Evolutionary conservation across 2,888 invertebrate species (phyloP).

Genomic region (Cloeon dipterum): DNA sequence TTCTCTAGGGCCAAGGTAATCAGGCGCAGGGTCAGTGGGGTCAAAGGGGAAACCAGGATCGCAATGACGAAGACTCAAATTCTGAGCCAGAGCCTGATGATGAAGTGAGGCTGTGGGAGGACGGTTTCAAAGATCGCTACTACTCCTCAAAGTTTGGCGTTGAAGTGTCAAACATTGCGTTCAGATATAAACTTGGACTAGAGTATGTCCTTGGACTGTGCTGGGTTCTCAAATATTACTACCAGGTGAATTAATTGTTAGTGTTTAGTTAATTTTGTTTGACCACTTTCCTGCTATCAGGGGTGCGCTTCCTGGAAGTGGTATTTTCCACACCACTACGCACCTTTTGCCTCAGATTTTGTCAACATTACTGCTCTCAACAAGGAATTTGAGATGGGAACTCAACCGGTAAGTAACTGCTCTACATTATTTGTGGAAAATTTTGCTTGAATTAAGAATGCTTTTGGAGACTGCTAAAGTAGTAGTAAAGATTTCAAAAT

Average conservation of each 20-base stretch:
- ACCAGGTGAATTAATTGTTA: conserved; percentile 49
- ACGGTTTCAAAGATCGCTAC: conserved; percentile 94
- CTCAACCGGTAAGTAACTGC: conserved; percentile 48
- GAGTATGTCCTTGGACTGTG: conserved; percentile 92
- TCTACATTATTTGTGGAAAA: not conserved
- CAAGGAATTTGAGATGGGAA: conserved; percentile 68
- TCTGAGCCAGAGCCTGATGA: conserved; percentile 42
- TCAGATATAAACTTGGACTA: conserved; percentile 73
- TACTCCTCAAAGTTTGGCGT: conserved; percentile 90
- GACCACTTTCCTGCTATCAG: conserved; percentile 13
- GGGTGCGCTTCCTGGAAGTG: conserved; percentile 99
- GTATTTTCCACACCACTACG: conserved; percentile 99
- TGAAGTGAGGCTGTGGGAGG: conserved; percentile 84
- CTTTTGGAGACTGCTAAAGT: conserved; percentile 1
- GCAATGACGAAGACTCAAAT: conserved; percentile 16
- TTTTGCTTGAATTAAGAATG: conserved; percentile 1
- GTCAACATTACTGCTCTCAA: conserved; percentile 67
- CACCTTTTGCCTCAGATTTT: conserved; percentile 98
- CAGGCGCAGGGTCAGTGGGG: conserved; percentile 16
- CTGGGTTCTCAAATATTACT: conserved; percentile 97
- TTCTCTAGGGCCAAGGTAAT: conserved; percentile 10
- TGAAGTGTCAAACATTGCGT: conserved; percentile 44
- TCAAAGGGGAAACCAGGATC: conserved; percentile 27
- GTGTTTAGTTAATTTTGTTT: no score
- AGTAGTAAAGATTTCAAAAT: conserved; percentile 1